phyloP scores from a whole-genome alignment of 2,113 vertebrate species.

The Turdus rufiventris region DNA sequence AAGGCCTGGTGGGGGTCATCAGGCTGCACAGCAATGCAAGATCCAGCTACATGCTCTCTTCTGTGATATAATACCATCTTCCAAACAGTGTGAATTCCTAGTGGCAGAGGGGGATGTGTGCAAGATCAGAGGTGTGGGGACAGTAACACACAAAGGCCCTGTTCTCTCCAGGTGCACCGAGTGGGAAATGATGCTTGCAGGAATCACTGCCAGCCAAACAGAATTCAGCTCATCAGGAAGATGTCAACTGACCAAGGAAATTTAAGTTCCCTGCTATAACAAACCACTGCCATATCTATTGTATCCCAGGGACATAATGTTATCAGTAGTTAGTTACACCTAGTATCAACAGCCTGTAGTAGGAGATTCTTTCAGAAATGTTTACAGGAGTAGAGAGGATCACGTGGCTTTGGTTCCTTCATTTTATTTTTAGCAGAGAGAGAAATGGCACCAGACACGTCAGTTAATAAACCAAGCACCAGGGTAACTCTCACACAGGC shows the following conservation, averaged over 20 bases:
- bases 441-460: neutral
- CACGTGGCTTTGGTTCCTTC: neutral
- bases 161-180: neutral
- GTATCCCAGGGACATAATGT: neutral
- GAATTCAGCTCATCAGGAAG: constrained; percentile 18
- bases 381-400: neutral
- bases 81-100: neutral
- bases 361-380: neutral
- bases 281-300: neutral
- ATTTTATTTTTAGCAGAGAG: constrained; percentile 11
- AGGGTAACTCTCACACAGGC: neutral
- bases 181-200: neutral
- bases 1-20: neutral
- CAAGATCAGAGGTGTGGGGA: neutral
- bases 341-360: neutral
- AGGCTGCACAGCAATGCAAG: neutral
- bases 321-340: constrained; percentile 20
- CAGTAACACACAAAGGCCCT: neutral
- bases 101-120: neutral
- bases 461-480: neutral
- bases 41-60: accelerated
- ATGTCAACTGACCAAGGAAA: constrained; percentile 20
- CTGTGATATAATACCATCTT: neutral
- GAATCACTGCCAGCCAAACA: neutral
- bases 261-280: constrained; percentile 2